Conservation (phyloP, 1,140 invertebrate species). For the Trichogramma pretiosum region DNA sequence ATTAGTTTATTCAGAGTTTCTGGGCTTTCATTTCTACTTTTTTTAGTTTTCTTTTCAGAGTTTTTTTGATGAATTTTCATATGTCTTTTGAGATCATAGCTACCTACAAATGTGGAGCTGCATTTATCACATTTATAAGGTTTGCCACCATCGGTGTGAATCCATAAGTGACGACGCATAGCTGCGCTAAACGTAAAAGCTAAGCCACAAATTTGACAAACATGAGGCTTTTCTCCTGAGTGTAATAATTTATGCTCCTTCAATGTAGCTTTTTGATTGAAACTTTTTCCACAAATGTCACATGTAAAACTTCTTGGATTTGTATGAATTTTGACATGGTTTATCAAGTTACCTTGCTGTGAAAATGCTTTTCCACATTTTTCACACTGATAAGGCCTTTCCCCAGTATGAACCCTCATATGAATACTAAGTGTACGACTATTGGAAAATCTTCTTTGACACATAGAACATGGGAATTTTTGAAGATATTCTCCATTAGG, state of each 20-base stretch:
- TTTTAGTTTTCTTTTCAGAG: slow-evolving; percentile 18
- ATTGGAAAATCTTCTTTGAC: slow-evolving; percentile 46
- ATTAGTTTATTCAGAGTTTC: slow-evolving; percentile 10
- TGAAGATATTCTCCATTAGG: slow-evolving; percentile 31
- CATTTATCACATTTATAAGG: slow-evolving; percentile 45
- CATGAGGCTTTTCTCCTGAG: slow-evolving; percentile 46
- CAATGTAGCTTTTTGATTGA: slow-evolving; percentile 40
- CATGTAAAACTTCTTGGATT: slow-evolving; percentile 45
- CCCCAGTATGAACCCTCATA: slow-evolving; percentile 58
- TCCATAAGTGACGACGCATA: slow-evolving; percentile 38
- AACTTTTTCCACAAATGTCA: slow-evolving; percentile 45
- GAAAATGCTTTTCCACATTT: slow-evolving; percentile 46
- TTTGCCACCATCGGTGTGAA: slow-evolving; percentile 42
- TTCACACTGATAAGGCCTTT: slow-evolving; percentile 50
- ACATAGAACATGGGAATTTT: slow-evolving; percentile 47
- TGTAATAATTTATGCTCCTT: slow-evolving; percentile 43
- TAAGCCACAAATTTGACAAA: slow-evolving; percentile 43
- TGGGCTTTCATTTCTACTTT: background rate
- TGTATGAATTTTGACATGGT: slow-evolving; percentile 51
- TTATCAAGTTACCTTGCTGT: slow-evolving; percentile 49
- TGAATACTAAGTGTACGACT: slow-evolving; percentile 41
- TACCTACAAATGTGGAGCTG: slow-evolving; percentile 34
- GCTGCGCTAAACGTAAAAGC: slow-evolving; percentile 41
- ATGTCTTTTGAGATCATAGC: slow-evolving; percentile 39
- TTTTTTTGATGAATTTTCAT: slow-evolving; percentile 35